Evolutionary conservation across 2,797 vertebrate genomes (phyloP).

Genomic region (Pangasius sanitwongsei): DNA sequence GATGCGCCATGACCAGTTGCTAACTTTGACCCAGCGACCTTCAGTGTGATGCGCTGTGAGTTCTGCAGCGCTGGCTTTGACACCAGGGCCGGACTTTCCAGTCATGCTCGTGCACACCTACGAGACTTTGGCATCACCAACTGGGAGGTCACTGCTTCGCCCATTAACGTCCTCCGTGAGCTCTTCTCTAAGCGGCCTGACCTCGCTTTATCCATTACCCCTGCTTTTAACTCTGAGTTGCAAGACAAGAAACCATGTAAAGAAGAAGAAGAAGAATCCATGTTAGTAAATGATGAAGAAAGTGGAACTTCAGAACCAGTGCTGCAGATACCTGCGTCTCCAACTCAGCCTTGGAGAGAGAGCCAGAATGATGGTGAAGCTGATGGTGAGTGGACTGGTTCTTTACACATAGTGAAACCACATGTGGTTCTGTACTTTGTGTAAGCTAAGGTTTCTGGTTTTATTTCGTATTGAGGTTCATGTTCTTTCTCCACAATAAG

Average conservation of each 20-base stretch:
- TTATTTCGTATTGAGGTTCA: neutral
- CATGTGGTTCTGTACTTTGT: neutral
- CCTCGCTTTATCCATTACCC: constrained; percentile 80
- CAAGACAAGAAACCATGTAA: constrained; percentile 64
- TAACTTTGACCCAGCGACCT: constrained; percentile 94
- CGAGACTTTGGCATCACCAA: constrained; percentile 96
- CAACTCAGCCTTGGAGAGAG: constrained; percentile 59
- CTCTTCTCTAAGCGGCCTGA: constrained; percentile 89
- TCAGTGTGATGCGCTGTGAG: constrained; percentile 97
- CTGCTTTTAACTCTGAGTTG: constrained; percentile 67
- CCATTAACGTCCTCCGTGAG: constrained; percentile 93
- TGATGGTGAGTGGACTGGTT: constrained; percentile 63
- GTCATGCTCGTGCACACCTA: constrained; percentile 93
- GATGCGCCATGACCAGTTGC: constrained; percentile 78
- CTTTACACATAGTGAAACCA: constrained; percentile 1
- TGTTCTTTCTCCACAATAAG: neutral
- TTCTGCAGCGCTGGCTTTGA: constrained; percentile 97
- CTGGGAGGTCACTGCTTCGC: constrained; percentile 96
- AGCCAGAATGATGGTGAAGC: constrained; percentile 53
- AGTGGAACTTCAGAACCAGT: constrained; percentile 38
- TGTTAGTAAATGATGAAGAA: constrained; percentile 56
- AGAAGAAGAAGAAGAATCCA: constrained; percentile 53
- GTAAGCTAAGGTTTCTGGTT: neutral
- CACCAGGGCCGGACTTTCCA: constrained; percentile 92
- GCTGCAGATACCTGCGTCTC: constrained; percentile 45